Evolutionary conservation across 2,888 invertebrate genomes (phyloP), one percentile per base, ranked within the genome.

Genomic region (Rhagium mordax): DNA sequence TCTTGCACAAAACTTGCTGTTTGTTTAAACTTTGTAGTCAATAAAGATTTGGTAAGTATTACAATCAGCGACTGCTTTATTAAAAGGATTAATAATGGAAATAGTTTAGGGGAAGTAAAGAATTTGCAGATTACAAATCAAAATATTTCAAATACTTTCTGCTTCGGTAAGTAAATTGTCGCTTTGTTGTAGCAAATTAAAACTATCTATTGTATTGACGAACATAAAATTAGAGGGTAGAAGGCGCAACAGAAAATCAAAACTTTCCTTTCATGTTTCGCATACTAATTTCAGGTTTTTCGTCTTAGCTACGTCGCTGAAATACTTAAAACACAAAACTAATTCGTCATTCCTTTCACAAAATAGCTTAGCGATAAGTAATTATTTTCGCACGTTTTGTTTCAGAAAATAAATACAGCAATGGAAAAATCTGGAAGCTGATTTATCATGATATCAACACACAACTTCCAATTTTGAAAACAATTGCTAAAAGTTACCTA

Each of bases 271-370:
- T 55, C 55, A 55, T 55, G 55, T 55, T 24, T 15, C 21, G 55
- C 20, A 55, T 55, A 55, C 55, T 55, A 55, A 55, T 55, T 55
- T 10, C 21, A 24, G 27, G 24, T 55, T 55, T 55, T 55, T 41
- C n/a, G 41, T 27, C 13, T 55, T n/a, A 24, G 55, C 24, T 55
- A 55, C 55, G 55, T 55, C n/a, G n/a, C n/a, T 15, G 55, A 55
- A 24, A 55, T 55, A 55, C 55, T 55, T 55, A 55, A 55, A 55
- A 55, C 55, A 55, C 24, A 24, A 55, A 55, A 24, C 55, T 55
- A 55, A 55, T 55, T 55, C 55, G 55, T 24, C 55, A 55, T 55
- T 55, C 55, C 55, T 13, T 55, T 55, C 55, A 55, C 55, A 55
- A 55, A 55, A 55, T 55, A 55, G 24, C 55, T 55, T 55, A 24